phyloP scores from a whole-genome alignment of 2,113 vertebrate genomes.

The Progne subis region DNA sequence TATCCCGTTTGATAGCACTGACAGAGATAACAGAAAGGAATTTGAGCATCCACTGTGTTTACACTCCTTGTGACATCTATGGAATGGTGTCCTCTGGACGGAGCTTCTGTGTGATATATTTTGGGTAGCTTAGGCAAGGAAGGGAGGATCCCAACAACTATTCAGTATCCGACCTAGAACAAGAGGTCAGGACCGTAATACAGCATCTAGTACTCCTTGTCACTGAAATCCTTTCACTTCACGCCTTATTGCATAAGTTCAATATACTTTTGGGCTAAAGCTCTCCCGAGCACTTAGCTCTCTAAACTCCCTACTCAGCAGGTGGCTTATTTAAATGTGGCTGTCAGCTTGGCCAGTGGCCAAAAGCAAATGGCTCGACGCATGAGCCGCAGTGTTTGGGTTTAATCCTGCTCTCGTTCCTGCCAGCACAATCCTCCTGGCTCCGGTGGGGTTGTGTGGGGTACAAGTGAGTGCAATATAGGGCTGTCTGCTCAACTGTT shows the following conservation, averaged over 20 bases:
- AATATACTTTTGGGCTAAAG: not conserved
- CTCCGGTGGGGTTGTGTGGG: slow-evolving; percentile 2
- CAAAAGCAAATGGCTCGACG: not conserved
- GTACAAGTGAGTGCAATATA: slow-evolving; percentile 35
- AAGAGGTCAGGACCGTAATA: not conserved
- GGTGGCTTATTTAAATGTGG: slow-evolving; percentile 47
- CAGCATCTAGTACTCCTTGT: not conserved
- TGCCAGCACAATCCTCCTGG: slow-evolving; percentile 42
- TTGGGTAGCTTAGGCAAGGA: not conserved
- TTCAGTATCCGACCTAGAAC: not conserved
- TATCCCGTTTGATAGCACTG: not conserved
- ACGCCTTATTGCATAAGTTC: not conserved
- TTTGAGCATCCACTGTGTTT: not conserved
- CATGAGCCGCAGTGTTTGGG: not conserved
- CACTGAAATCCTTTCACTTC: slow-evolving; percentile 22
- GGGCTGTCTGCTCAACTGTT: slow-evolving; percentile 25
- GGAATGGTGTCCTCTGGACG: not conserved
- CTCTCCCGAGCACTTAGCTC: not conserved
- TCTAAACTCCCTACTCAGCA: slow-evolving; percentile 29
- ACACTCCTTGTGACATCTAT: not conserved
- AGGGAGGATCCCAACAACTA: not conserved
- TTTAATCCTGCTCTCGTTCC: slow-evolving; percentile 9
- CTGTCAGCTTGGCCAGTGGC: slow-evolving; percentile 10
- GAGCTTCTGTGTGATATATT: not conserved
- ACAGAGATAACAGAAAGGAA: not conserved